Evolutionary conservation across 2,113 vertebrate species (phyloP).

Genomic region (Desmodus rotundus): DNA sequence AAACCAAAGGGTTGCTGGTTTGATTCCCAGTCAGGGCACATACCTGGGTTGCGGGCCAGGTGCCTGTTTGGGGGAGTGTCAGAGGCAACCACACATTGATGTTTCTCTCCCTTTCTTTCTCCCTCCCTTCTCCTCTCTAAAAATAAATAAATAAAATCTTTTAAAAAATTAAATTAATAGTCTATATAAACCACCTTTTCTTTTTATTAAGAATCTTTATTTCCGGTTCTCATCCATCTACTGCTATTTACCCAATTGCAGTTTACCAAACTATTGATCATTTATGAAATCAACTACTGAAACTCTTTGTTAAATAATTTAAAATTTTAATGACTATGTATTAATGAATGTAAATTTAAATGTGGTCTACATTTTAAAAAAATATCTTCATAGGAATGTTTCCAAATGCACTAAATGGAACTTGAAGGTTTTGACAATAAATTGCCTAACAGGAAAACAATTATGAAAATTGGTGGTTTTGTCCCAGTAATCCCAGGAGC

Average conservation of each 20-base stretch:
- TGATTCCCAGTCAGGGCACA: no score
- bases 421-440: not conserved
- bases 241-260: not conserved
- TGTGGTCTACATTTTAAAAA: not conserved
- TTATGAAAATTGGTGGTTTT: not conserved
- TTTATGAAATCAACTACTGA: not conserved
- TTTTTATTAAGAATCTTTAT: not conserved
- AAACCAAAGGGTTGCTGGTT: no score
- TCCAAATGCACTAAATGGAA: not conserved
- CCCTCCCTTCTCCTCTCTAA: no score
- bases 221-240: not conserved
- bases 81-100: no score
- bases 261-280: not conserved
- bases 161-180: no score
- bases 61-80: no score
- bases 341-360: no score
- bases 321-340: not conserved
- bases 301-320: not conserved
- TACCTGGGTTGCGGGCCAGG: no score
- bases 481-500: not conserved
- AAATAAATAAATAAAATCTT: no score
- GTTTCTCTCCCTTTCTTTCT: no score
- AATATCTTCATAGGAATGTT: not conserved
- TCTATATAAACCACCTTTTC: not conserved
- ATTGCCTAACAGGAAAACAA: not conserved